Evolutionary conservation across 2,113 vertebrate species (phyloP), one percentile per base, ranked within the genome.

Genomic region (Serilophus lunatus): DNA sequence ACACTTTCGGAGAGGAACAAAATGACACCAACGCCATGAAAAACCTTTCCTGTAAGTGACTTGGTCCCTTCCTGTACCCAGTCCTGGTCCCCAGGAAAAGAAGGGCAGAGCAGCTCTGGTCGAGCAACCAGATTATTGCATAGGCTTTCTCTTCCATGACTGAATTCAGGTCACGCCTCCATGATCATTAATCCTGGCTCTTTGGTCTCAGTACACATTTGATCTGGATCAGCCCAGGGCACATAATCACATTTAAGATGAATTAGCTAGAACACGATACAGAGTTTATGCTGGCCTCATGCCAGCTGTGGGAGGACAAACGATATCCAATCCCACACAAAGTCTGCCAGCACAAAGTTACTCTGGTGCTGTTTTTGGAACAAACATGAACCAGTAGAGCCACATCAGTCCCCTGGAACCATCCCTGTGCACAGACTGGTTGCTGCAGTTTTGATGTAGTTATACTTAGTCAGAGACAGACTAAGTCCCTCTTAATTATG

Each of bases 191-290:
- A 95, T 95, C 91, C 94, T 74, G 76, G 91, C 88, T 94, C 94
- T 93, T 93, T 83, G 59, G 88, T 95, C 94, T 93, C 92, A 68
- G 80, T 81, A 86, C 86, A 70, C 88, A 92, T 93, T 95, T 96
- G 95, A 95, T 96, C 96, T 93, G 96, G 95, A 95, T 96, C 91
- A 95, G 94, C 88, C 86, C 82, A 93, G 86, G 92, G 92, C 88
- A 86, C 91, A 90, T 94, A 95, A 96, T 94, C 96, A 97, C 96
- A 95, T 95, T 95, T 96, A 95, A 95, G 92, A 95, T 97, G 94
- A 96, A 97, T 96, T 95, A 95, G 91, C 95, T 78, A 86, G 76
- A 92, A 90, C 86, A 93, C 92, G 95, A 97, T 96, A 95, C 0
- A 3, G 94, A 96, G 94, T 95, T 96, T 94, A 66, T 22, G 71